Evolutionary conservation across 2,888 invertebrate genomes (phyloP), one percentile per base, ranked within the genome.

Genomic region (Nyleta sp.): DNA sequence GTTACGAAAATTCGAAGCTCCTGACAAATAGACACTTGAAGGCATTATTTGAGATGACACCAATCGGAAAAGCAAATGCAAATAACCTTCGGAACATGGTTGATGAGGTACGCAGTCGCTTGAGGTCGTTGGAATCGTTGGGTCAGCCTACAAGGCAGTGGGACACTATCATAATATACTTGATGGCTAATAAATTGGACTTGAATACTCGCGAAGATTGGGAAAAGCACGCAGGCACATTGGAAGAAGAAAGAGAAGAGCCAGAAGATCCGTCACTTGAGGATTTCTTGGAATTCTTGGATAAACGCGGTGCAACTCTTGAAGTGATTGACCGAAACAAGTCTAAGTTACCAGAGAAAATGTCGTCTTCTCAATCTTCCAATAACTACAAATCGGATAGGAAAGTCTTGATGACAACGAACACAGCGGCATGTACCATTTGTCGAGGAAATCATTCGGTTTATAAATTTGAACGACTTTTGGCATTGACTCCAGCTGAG

Each of bases 11-110:
- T 20, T n/a, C 18, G 8, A n/a, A 38, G 2, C 24, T 72, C 0
- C 24, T 75, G 7, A 55, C 33, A n/a, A 52, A 75, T 11, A 42
- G 40, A 0, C 75, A 75, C 35, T 13, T 75, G 40, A 70, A 68
- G 42, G 55, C 35, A 1, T 20, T 75, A 1, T 38, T 62, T 13
- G 68, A 75, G 0, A n/a, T 75, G 10, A 1, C 75, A 38, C 1
- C 48, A 13, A 13, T 75, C n/a, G 15, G 8, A 0, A 75, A 57
- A 67, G n/a, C 62, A 11, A 70, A 15, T 22, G 17, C n/a, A 2
- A 22, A 8, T 7, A 42, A 24, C 35, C 11, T 70, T 1, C n/a
- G 75, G 11, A 55, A 38, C 6, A n/a, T 75, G 33, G 55, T 75
- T 13, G 62, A 75, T 24, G 55, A 68, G 4, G 22, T 62, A 6